Evolutionary conservation across 2,797 vertebrate species (phyloP).

Genomic region (Liasis olivaceus): DNA sequence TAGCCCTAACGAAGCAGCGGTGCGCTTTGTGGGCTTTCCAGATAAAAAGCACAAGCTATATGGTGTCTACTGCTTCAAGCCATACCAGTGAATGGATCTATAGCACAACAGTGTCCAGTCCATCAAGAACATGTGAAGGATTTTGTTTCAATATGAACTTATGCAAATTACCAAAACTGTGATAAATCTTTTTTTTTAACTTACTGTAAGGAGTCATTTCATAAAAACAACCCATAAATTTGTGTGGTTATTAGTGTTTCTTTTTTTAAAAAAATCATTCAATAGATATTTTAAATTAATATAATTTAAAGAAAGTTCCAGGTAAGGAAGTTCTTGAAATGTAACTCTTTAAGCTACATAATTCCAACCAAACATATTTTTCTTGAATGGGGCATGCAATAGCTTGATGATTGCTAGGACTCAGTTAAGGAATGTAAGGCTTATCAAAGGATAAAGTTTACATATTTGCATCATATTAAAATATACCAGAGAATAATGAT

Average conservation of each 20-base stretch:
- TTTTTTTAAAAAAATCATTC: slow-evolving; percentile 68
- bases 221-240: slow-evolving; percentile 72
- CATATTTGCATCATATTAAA: slow-evolving; percentile 71
- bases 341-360: slow-evolving; percentile 62
- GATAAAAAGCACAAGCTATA: slow-evolving; percentile 90
- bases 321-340: slow-evolving; percentile 62
- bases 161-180: slow-evolving; percentile 87
- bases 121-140: slow-evolving; percentile 72
- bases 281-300: slow-evolving; percentile 78
- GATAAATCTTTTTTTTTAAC: slow-evolving; percentile 82
- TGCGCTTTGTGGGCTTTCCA: slow-evolving; percentile 90
- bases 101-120: slow-evolving; percentile 43
- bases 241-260: slow-evolving; percentile 43
- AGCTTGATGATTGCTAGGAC: slow-evolving; percentile 68
- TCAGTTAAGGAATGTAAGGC: slow-evolving; percentile 68
- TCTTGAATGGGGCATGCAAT: slow-evolving; percentile 68
- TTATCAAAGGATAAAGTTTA: slow-evolving; percentile 76
- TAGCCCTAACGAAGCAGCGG: slow-evolving; percentile 89
- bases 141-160: slow-evolving; percentile 78
- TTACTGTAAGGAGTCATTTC: slow-evolving; percentile 79
- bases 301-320: slow-evolving; percentile 79
- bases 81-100: slow-evolving; percentile 75
- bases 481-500: slow-evolving; percentile 51
- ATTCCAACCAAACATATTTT: slow-evolving; percentile 61
- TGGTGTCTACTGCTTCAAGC: slow-evolving; percentile 92